Conservation (phyloP, 2,113 vertebrate genomes). For the Natator depressus region DNA sequence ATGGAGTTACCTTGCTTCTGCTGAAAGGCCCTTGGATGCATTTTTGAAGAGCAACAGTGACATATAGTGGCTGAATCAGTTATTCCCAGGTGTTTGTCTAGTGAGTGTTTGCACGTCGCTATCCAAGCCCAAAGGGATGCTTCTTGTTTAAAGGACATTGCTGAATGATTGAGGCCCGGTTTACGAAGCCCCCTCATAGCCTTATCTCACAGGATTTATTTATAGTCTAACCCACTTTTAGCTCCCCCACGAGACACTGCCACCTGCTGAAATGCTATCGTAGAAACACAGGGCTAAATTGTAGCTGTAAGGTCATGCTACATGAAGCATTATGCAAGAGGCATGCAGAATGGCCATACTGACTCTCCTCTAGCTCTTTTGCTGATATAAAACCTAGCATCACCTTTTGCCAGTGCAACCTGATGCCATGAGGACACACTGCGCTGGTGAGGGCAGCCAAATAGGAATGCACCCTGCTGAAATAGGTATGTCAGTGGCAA, state of each 20-base stretch:
- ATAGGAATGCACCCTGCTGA: background rate
- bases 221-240: background rate
- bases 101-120: accelerated
- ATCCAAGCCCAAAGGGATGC: background rate
- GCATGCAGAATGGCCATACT: background rate
- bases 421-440: background rate
- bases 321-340: background rate
- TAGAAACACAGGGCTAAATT: background rate
- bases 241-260: background rate
- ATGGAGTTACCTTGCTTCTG: accelerated
- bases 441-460: background rate
- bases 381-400: background rate
- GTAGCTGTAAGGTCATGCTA: background rate
- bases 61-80: background rate
- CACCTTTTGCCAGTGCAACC: background rate
- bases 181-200: background rate
- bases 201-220: background rate
- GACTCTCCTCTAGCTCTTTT: background rate
- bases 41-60: background rate
- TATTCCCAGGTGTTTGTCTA: background rate
- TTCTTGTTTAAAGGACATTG: background rate
- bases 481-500: background rate
- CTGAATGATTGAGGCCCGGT: background rate
- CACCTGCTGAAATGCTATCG: background rate
- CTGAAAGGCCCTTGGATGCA: background rate